Evolutionary conservation across 1,140 invertebrate species (phyloP).

Genomic region (Dinothrombium tinctorium): DNA sequence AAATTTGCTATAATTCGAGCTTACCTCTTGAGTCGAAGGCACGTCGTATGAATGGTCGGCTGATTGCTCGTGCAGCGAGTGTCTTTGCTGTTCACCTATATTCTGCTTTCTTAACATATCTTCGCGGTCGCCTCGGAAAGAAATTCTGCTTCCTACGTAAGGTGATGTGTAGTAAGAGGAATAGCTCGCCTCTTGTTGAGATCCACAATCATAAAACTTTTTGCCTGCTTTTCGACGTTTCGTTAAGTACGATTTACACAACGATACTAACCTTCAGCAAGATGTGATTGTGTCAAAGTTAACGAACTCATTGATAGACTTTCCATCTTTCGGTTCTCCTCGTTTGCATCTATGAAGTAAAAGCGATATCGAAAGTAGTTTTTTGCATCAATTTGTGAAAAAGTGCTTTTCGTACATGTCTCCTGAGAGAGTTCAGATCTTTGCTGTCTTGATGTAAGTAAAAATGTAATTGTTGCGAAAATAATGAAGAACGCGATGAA

Average conservation of each 20-base stretch:
- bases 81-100: too few relatives aligned
- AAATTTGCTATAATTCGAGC: too few relatives aligned
- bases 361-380: background rate
- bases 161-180: constrained; percentile 2
- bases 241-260: background rate
- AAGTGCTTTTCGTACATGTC: background rate
- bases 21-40: too few relatives aligned
- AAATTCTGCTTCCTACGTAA: background rate
- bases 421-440: background rate
- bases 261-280: background rate
- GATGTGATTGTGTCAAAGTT: background rate
- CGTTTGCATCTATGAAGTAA: background rate
- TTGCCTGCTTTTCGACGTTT: background rate
- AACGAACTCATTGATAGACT: background rate
- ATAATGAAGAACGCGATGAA: background rate
- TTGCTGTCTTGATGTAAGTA: background rate
- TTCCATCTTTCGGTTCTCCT: background rate
- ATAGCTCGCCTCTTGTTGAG: background rate
- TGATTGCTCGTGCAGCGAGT: too few relatives aligned
- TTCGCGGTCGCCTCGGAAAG: background rate
- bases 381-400: too few relatives aligned
- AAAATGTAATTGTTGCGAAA: background rate
- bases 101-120: too few relatives aligned
- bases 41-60: too few relatives aligned
- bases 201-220: background rate